phyloP scores from a whole-genome alignment of 2,797 vertebrate genomes.

The Kryptopterus vitreolus region DNA sequence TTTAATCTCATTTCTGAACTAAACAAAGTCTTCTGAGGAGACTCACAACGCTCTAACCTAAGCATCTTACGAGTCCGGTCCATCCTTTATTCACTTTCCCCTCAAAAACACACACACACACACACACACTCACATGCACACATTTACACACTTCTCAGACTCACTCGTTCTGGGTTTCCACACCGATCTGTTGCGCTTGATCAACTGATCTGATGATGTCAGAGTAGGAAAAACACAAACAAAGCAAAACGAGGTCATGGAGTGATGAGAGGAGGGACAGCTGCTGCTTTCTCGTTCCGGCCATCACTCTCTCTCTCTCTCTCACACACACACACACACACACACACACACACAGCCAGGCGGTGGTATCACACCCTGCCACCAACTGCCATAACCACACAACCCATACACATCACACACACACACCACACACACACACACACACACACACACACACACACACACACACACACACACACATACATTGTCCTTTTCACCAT shows the following conservation, averaged over 20 bases:
- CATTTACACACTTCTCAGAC: constrained; percentile 50
- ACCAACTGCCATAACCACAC: constrained; percentile 9
- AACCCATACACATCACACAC: no score
- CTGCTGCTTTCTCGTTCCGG: constrained; percentile 32
- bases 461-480: constrained; percentile 36
- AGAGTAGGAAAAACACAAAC: constrained; percentile 66
- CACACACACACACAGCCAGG: constrained; percentile 10
- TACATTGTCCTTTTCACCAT: constrained; percentile 48
- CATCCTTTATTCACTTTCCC: background rate
- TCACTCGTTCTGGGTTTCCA: constrained; percentile 72
- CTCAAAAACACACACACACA: constrained; percentile 20
- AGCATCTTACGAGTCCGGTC: background rate
- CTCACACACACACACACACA: background rate
- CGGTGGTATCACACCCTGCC: constrained; percentile 49
- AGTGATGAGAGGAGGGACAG: constrained; percentile 60
- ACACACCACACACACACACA: constrained; percentile 45
- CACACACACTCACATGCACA: constrained; percentile 26
- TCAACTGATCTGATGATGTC: constrained; percentile 67
- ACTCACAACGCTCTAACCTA: background rate
- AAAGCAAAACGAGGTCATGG: constrained; percentile 70
- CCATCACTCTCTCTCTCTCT: background rate
- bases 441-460: constrained; percentile 38
- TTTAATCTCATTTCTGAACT: background rate
- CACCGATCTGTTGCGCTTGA: constrained; percentile 65
- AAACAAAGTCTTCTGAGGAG: background rate